These are phyloP conservation scores for Cordylochernes scorpioides DNA, from an alignment of 2,888 invertebrate species.

Conservation along the genomic window DNA sequence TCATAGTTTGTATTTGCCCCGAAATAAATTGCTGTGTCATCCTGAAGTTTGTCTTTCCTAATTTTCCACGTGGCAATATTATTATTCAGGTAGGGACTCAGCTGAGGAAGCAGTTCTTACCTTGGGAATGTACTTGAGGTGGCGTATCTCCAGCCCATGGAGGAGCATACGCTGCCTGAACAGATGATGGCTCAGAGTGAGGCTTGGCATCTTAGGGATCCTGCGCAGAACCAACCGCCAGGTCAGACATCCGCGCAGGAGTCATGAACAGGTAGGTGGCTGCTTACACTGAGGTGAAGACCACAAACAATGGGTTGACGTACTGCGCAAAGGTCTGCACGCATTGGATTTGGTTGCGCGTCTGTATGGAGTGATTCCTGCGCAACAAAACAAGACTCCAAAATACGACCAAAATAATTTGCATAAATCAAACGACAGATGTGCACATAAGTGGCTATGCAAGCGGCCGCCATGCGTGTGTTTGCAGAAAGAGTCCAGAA, in stretches of 20 bases:
- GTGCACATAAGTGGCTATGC: no score
- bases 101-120: constrained; percentile 26
- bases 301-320: constrained; percentile 38
- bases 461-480: no score
- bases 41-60: no score
- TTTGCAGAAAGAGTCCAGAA: no score
- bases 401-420: constrained; percentile 1
- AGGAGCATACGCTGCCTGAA: constrained; percentile 40
- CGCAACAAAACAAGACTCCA: constrained; percentile 4
- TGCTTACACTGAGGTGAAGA: constrained; percentile 39
- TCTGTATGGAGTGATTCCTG: constrained; percentile 51
- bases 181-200: constrained; percentile 40
- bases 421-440: not conserved
- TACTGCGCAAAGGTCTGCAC: constrained; percentile 55
- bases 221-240: constrained; percentile 3
- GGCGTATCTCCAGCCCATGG: constrained; percentile 49
- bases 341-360: constrained; percentile 48
- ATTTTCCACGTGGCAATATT: no score
- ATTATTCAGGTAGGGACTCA: no score
- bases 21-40: no score
- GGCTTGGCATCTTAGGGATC: constrained; percentile 24
- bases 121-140: constrained; percentile 47
- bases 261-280: constrained; percentile 1
- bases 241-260: not conserved
- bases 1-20: no score